Evolutionary conservation across 2,797 vertebrate genomes (phyloP).

Genomic region (Pygocentrus nattereri): DNA sequence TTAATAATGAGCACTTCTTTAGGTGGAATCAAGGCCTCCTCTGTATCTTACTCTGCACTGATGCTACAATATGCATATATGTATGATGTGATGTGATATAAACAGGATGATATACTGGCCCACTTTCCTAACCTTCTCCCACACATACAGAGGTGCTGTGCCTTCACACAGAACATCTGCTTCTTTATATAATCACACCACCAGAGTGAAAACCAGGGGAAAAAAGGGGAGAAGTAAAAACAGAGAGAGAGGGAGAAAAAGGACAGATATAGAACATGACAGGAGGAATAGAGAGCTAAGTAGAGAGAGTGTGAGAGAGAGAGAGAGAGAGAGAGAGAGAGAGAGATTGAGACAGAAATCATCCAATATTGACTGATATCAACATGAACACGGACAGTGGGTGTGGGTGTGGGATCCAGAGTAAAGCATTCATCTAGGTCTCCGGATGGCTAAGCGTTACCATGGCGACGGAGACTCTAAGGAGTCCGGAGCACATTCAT

Average conservation of each 20-base stretch:
- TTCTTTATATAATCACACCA: slow-evolving; percentile 34
- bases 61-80: too few relatives aligned
- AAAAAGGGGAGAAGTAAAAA: background rate
- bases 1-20: too few relatives aligned
- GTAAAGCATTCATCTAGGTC: slow-evolving; percentile 30
- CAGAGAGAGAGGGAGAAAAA: background rate
- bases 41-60: too few relatives aligned
- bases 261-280: slow-evolving; percentile 1
- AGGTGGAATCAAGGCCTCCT: too few relatives aligned
- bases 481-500: slow-evolving; percentile 40
- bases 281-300: slow-evolving; percentile 10
- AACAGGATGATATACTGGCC: background rate
- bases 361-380: slow-evolving; percentile 16
- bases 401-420: slow-evolving; percentile 20
- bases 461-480: slow-evolving; percentile 43
- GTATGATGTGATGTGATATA: too few relatives aligned
- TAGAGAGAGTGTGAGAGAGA: background rate
- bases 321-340: background rate
- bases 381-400: background rate
- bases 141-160: background rate
- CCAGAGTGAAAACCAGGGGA: slow-evolving; percentile 15
- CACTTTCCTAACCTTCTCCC: background rate
- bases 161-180: slow-evolving; percentile 32
- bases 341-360: background rate
- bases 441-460: slow-evolving; percentile 40